Evolutionary conservation across 2,797 vertebrate species (phyloP), one percentile per base, ranked within the genome.

Genomic region (Helarctos malayanus): DNA sequence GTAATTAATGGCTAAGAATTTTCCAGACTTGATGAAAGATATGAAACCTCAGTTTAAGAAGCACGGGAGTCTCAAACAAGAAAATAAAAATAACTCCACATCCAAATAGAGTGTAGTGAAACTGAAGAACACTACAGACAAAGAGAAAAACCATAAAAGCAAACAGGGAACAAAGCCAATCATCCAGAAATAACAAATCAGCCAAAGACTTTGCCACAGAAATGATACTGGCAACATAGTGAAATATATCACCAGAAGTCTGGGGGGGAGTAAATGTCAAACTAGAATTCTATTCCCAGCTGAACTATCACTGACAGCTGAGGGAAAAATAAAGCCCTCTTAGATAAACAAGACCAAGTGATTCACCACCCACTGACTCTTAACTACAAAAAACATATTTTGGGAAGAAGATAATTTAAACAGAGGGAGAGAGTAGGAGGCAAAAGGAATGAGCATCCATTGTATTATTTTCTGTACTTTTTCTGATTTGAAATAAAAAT

Each of bases 401-500:
- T 81, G 25, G 45, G 63, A 49, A 95, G 61, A 75, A 89, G n/a
- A 81, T 56, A 89, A 82, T 69, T 71, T 84, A 81, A 92, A 86
- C 15, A 76, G 1, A 73, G 47, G 57, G 35, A 85, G 91, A 47
- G 21, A 59, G 29, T n/a, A 65, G 35, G 52, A 79, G 81, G 41
- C 25, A 61, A 76, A 59, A 89, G 41, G 10, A 21, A 81, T 94
- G n/a, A 19, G 12, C 19, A 85, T 61, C 32, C 23, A 45, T 49
- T 61, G 59, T 41, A 35, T 56, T 83, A 69, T 11, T 69, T 83
- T 63, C 38, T 75, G 5, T 68, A 76, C 9, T 59, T 94, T 87
- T 79, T 54, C 25, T 65, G 68, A 80, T 94, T 90, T 82, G 23
- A 94, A 76, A 88, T 92, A 76, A 92, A 94, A 89, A 82, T 71